Conservation (phyloP, 2,797 vertebrate species). For the Myiotriccus ornatus region DNA sequence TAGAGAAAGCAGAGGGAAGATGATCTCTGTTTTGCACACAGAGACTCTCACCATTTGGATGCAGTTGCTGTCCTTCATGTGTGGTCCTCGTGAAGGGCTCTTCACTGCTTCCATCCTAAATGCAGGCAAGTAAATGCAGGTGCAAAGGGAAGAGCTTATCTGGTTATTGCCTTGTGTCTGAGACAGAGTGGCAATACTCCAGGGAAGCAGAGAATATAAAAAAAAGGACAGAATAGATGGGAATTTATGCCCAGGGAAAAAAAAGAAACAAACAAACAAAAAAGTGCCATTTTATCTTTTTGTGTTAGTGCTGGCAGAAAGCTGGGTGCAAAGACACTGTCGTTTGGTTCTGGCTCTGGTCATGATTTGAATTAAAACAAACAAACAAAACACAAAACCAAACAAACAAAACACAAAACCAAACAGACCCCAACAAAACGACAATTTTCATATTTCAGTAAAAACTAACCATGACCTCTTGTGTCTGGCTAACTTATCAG, state of each 20-base stretch:
- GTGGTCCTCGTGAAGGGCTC: not conserved
- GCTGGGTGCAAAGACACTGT: not conserved
- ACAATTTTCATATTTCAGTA: not conserved
- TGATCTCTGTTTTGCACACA: rapidly evolving
- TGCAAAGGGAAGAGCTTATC: not conserved
- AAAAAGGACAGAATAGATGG: not conserved
- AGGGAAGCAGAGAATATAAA: not conserved
- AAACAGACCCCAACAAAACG: not conserved
- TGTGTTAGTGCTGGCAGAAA: not conserved
- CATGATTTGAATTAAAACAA: not conserved
- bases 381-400: not conserved
- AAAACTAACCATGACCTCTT: not conserved
- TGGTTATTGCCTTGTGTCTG: not conserved
- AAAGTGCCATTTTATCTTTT: not conserved
- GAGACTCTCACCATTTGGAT: not conserved
- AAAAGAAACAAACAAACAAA: not conserved
- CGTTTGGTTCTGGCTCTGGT: not conserved
- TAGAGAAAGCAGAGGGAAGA: not conserved
- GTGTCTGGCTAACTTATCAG: not conserved
- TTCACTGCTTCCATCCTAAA: not conserved
- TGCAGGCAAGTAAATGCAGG: not conserved
- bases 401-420: not conserved
- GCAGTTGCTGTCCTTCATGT: not conserved
- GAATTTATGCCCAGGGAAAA: not conserved
- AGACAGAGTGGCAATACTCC: not conserved